Evolutionary conservation across 2,888 invertebrate genomes (phyloP), one percentile per base, ranked within the genome.

Genomic region (Dyspetes luteomarginatus): DNA sequence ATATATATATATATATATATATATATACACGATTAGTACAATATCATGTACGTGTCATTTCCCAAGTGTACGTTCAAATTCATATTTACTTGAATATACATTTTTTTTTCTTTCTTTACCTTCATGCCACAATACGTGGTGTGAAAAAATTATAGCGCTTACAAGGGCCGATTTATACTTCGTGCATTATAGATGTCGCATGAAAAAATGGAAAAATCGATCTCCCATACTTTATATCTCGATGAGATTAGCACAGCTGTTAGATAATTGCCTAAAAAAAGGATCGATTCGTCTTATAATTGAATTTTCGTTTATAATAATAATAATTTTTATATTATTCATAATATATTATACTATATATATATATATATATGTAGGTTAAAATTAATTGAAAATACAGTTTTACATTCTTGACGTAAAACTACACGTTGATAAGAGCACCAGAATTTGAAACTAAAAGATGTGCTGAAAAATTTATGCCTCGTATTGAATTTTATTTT

Each of bases 341-440:
- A 78, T 68, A 64, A 67, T 62, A 62, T 26, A 22, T 64, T 56
- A 58, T 58, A 48, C n/a, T 36, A 78, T 58, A 62, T n/a, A 52
- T 19, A 56, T 30, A 28, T 56, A 56, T 69, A 56, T 43, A 55
- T 55, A 68, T 12, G 24, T 2, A 19, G n/a, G 24, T 24, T 26
- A 67, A 30, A 56, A 45, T 15, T 62, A 68, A 56, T 58, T 48
- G 17, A 28, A 17, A 41, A 56, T 22, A 30, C 64, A 67, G 22
- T 62, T 68, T 60, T 60, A 52, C 41, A 56, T 62, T 28, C 0
- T 24, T 67, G 72, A 26, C 65, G 30, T n/a, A 30, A n/a, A 67
- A 55, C 22, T 24, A 15, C 19, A 56, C 7, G 56, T 36, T 48
- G 45, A 67, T 17, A 17, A 26, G n/a, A n/a, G 69, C 12, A 55